Base-by-base conservation (phyloP, 2,113 vertebrate genomes). In the Oryzias javanicus region DNA sequence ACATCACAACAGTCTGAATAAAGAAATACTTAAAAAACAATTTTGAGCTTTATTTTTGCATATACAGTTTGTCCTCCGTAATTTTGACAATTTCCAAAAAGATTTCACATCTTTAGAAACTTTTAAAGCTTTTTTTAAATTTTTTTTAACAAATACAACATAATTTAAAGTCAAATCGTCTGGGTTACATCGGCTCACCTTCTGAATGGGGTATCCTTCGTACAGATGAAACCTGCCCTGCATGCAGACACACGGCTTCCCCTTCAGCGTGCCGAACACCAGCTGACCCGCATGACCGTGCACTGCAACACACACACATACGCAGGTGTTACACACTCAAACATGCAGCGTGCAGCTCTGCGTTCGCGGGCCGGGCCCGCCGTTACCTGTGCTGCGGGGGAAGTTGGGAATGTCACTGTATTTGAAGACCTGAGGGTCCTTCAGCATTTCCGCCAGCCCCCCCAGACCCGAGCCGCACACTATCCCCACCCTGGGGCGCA, bases 191-290 rank as follows among this genome's bases (percentile, higher is more conserved):
- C 3, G 1, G 5, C 63, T 73, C 85, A 97, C 96, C 94, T 86
- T 92, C 85, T 93, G 91, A 59, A 93, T 49, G 0, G 94, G 71
- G 73, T 95, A 92, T 2, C 96, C 96, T 67, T 98, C 95, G 0
- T 98, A 98, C 8, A 82, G 70, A 76, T 98, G 96, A 83, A 95
- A 98, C 5, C 96, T 89, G 22, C 96, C 96, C 80, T 96, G 93
- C 96, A 98, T 98, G 78, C 95, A 94, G 53, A 98, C 94, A 1
- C 95, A 98, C 2, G 86, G 69, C 64, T 86, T 93, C 4, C 91
- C 93, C 0, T 88, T 93, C 54, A 98, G 81, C 22, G 91, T 90
- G 16, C 96, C 96, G 76, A 98, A 96, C 81, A 96, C 93, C 78
- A 98, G 57, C 0, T 74, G 89, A 8, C 95, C 95, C 4, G 79